These are phyloP conservation scores for Gobio gobio DNA, from an alignment of 2,113 vertebrate genomes.

Conservation along the genomic window DNA sequence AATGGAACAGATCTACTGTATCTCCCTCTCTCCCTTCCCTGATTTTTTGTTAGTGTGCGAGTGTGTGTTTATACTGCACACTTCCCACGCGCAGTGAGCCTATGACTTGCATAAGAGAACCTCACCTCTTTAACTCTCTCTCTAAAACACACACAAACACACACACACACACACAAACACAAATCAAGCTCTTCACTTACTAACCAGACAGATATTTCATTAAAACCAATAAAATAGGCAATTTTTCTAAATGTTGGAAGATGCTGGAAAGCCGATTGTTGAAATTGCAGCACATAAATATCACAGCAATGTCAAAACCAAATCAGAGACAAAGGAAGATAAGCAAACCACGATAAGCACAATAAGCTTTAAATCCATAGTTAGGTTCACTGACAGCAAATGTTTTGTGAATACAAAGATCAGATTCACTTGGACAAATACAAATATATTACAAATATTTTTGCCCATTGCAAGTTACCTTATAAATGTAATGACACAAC, in stretches of 20 bases:
- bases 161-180: slow-evolving; percentile 35
- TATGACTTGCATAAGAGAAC: slow-evolving; percentile 60
- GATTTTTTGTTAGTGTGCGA: slow-evolving; percentile 30
- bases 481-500: neutral
- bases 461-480: neutral
- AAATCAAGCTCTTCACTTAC: slow-evolving; percentile 14
- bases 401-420: neutral
- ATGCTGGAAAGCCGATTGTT: neutral
- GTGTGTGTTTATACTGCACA: slow-evolving; percentile 46
- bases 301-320: neutral
- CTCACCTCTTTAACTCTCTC: slow-evolving; percentile 46
- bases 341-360: slow-evolving; percentile 21
- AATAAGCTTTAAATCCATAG: neutral
- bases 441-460: slow-evolving; percentile 13
- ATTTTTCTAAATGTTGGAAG: slow-evolving; percentile 9
- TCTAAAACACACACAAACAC: slow-evolving; percentile 10
- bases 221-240: neutral
- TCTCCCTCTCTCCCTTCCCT: slow-evolving; percentile 25
- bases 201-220: slow-evolving; percentile 18
- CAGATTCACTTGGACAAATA: neutral
- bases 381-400: neutral
- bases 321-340: neutral
- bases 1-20: slow-evolving; percentile 42
- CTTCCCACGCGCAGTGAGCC: slow-evolving; percentile 61
- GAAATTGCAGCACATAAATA: neutral